Conservation (phyloP, 2,113 vertebrate genomes). For the Paraplagusia blochii region DNA sequence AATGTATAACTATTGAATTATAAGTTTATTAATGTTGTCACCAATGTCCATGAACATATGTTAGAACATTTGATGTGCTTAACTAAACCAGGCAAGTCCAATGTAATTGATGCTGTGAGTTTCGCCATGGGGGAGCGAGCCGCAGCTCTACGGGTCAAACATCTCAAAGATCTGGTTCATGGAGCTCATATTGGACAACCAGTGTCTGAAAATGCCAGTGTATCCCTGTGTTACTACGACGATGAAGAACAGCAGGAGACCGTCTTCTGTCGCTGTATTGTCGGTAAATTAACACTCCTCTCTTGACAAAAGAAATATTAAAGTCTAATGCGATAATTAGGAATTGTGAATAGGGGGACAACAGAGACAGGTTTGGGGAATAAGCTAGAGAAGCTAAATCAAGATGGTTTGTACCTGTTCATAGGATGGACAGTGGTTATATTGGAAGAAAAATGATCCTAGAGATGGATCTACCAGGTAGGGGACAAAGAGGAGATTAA, state of each 20-base stretch:
- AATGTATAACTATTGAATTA: neutral
- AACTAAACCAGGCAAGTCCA: constrained; percentile 83
- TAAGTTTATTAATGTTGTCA: neutral
- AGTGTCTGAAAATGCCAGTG: constrained; percentile 76
- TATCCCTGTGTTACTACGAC: constrained; percentile 78
- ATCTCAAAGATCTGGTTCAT: constrained; percentile 83
- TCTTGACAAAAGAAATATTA: no score
- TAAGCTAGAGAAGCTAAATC: no score
- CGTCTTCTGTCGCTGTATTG: constrained; percentile 79
- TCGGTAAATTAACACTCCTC: constrained; percentile 64
- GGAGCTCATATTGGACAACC: constrained; percentile 88
- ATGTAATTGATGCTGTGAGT: constrained; percentile 94
- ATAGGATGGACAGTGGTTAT: no score
- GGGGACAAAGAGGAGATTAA: no score
- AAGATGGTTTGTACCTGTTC: no score
- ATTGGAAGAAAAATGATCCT: no score
- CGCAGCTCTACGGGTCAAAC: constrained; percentile 82
- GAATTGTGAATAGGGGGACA: no score
- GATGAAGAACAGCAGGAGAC: constrained; percentile 76
- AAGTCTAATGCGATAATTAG: no score
- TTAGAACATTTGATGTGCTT: no score
- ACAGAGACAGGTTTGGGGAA: no score
- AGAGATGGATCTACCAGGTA: no score
- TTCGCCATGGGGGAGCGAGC: constrained; percentile 87
- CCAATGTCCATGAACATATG: no score